phyloP scores from a whole-genome alignment of 2,888 invertebrate species.

The Callimorpha dominula region DNA sequence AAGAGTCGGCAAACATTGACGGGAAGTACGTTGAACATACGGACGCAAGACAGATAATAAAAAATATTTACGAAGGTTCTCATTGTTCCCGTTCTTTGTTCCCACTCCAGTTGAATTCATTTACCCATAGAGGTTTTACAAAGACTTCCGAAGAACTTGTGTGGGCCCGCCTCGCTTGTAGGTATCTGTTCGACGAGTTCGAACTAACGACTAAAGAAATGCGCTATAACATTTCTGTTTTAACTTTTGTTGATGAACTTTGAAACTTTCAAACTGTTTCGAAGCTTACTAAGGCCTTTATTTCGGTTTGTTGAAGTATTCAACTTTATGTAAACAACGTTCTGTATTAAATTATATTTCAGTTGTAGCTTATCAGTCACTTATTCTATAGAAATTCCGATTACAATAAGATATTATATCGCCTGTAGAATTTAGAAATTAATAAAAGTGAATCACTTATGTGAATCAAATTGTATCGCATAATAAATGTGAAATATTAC shows the following conservation, averaged over 20 bases:
- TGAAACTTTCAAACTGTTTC: conserved; percentile 12
- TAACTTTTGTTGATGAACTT: conserved; percentile 19
- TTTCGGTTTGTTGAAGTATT: conserved; percentile 16
- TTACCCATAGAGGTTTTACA: conserved; percentile 61
- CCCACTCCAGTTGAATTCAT: conserved; percentile 57
- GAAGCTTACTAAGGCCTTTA: conserved; percentile 24
- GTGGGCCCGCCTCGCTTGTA: conserved; percentile 25
- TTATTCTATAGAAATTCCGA: not conserved
- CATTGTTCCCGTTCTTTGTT: conserved; percentile 66
- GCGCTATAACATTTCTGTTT: conserved; percentile 1
- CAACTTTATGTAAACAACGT: conserved; percentile 6
- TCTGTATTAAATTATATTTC: not conserved
- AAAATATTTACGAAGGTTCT: conserved; percentile 66
- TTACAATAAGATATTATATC: not conserved
- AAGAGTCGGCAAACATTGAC: conserved; percentile 54
- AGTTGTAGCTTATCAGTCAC: not conserved
- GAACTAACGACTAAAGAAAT: conserved; percentile 11
- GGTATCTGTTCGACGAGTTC: conserved; percentile 13
- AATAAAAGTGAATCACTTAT: too few relatives aligned
- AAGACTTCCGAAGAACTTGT: conserved; percentile 50
- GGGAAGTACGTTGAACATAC: conserved; percentile 46
- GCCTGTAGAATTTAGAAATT: too few relatives aligned
- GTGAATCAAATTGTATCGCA: too few relatives aligned
- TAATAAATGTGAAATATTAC: too few relatives aligned
- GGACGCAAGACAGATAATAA: conserved; percentile 62